Evolutionary conservation across 1,140 invertebrate species (phyloP).

Genomic region (Drosophila pruinosa): DNA sequence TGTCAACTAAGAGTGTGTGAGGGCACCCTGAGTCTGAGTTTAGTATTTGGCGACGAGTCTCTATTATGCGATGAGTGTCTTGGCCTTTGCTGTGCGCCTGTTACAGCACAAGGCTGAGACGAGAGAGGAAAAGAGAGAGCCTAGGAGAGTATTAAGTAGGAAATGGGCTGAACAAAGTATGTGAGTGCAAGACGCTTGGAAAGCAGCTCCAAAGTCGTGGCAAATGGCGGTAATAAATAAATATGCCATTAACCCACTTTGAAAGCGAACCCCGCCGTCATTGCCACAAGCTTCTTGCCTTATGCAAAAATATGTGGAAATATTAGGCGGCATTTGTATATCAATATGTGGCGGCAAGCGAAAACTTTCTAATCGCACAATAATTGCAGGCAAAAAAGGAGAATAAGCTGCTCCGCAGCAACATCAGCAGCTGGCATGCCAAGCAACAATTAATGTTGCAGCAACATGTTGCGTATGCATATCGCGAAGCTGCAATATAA

Average conservation of each 20-base stretch:
- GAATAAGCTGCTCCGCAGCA: slow-evolving; percentile 7
- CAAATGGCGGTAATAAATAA: slow-evolving; percentile 71
- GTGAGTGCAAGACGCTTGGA: slow-evolving; percentile 38
- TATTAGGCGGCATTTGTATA: slow-evolving; percentile 55
- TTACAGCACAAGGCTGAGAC: slow-evolving; percentile 13
- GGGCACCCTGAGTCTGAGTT: background rate
- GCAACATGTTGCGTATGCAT: slow-evolving; percentile 16
- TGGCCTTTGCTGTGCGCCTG: slow-evolving; percentile 45
- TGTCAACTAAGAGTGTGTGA: background rate
- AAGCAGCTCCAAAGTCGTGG: slow-evolving; percentile 10
- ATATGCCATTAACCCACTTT: slow-evolving; percentile 68
- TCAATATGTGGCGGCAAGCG: slow-evolving; percentile 46
- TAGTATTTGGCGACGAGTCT: too few relatives aligned
- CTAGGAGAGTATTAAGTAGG: background rate
- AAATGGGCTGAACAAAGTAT: slow-evolving; percentile 28
- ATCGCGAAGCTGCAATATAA: background rate
- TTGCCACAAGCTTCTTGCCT: slow-evolving; percentile 25
- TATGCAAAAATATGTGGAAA: slow-evolving; percentile 50
- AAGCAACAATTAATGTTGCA: slow-evolving; percentile 43
- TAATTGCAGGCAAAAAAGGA: slow-evolving; percentile 55
- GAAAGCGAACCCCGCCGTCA: slow-evolving; percentile 28
- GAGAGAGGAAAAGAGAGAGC: slow-evolving; percentile 28
- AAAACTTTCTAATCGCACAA: slow-evolving; percentile 76
- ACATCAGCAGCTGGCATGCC: slow-evolving; percentile 16
- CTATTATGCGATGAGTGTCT: background rate